Conservation (phyloP, 2,888 invertebrate species). For the Merodon equestris region DNA sequence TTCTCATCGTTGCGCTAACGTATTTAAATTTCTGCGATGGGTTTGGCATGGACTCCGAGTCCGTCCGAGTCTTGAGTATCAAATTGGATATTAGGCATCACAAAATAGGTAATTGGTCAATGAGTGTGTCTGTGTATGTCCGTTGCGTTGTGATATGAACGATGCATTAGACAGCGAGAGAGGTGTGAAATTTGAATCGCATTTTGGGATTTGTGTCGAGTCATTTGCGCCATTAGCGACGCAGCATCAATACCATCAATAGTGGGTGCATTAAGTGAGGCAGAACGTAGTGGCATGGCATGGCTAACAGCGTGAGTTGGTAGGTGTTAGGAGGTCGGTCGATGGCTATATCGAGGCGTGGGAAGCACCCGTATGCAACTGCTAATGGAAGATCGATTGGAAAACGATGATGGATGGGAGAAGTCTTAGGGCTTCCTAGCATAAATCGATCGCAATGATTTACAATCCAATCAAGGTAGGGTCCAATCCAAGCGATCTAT, state of each 20-base stretch:
- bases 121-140: slow-evolving; percentile 54
- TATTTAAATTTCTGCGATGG: slow-evolving; percentile 64
- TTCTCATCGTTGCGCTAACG: slow-evolving; percentile 17
- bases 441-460: slow-evolving; percentile 16
- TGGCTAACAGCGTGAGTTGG: slow-evolving; percentile 20
- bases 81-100: slow-evolving; percentile 69
- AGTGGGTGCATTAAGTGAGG: slow-evolving; percentile 64
- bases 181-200: slow-evolving; percentile 58
- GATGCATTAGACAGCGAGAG: slow-evolving; percentile 59
- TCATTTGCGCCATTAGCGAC: slow-evolving; percentile 67
- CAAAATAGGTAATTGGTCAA: slow-evolving; percentile 69
- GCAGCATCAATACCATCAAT: slow-evolving; percentile 32
- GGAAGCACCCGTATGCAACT: slow-evolving; percentile 36
- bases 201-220: slow-evolving; percentile 67
- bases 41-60: slow-evolving; percentile 62
- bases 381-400: slow-evolving; percentile 35
- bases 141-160: slow-evolving; percentile 57
- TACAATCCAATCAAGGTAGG: too few relatives aligned
- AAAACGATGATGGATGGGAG: slow-evolving; percentile 33
- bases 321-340: slow-evolving; percentile 43
- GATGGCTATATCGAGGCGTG: slow-evolving; percentile 35
- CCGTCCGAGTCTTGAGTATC: slow-evolving; percentile 30
- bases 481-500: neutral
- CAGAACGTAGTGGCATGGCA: slow-evolving; percentile 32
- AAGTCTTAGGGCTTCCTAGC: too few relatives aligned